These are phyloP conservation scores for Poecile atricapillus DNA, from an alignment of 2,113 vertebrate species.

Conservation along the genomic window DNA sequence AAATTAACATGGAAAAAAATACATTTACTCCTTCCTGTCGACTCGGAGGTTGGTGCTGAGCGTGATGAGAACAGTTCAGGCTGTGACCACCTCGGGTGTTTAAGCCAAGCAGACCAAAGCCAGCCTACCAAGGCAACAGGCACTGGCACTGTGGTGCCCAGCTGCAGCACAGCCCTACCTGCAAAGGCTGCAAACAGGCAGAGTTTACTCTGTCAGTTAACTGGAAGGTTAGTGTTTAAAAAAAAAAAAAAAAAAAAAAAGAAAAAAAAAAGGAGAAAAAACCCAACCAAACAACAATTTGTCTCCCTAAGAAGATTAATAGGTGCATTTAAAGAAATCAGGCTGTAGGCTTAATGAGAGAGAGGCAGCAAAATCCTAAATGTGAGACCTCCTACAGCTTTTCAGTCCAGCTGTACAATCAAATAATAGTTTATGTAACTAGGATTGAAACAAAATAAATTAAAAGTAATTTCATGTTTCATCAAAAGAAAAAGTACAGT, in stretches of 20 bases:
- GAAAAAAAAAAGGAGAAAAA: background rate
- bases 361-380: conserved; percentile 46
- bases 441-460: conserved; percentile 56
- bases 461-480: conserved; percentile 59
- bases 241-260: background rate
- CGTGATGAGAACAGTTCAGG: accelerated
- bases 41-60: background rate
- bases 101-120: background rate
- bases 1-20: background rate
- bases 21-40: background rate
- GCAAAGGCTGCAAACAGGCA: background rate
- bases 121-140: background rate
- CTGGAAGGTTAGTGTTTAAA: background rate
- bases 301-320: conserved; percentile 56
- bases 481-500: conserved; percentile 3
- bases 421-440: conserved; percentile 57
- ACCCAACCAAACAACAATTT: conserved; percentile 16
- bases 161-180: background rate
- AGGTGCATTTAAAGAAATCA: conserved; percentile 59
- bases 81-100: background rate
- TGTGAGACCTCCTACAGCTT: conserved; percentile 57
- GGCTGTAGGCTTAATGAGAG: conserved; percentile 50
- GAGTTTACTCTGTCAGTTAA: background rate
- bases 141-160: accelerated
- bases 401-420: conserved; percentile 40